Evolutionary conservation across 1,140 invertebrate genomes (phyloP), one percentile per base, ranked within the genome.

Genomic region (Megathymus violae): DNA sequence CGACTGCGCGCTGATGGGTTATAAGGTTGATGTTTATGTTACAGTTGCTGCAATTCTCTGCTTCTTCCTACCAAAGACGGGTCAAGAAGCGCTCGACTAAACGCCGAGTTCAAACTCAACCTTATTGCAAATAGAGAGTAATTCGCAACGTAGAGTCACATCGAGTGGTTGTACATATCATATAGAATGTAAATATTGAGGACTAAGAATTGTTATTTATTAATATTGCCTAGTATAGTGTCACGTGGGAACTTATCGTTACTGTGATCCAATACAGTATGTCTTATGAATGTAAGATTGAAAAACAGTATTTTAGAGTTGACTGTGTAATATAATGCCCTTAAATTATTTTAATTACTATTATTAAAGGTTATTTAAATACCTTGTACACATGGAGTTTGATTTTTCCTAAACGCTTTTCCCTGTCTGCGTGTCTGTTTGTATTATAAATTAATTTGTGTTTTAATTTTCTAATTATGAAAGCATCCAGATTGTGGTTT

Each of bases 11-110:
- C 14, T 14, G 0, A 6, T 15, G 9, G 6, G 6, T 31, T 48
- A 59, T 17, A 67, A 47, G 13, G 11, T 52, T 62, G 11, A 68
- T 67, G 72, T 72, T 74, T 60, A n/a, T 11, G 58, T 93, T 92
- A 56, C 88, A 95, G 94, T 92, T 68, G 94, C 94, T 84, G 94
- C 93, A 59, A 80, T 94, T 56, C 88, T 95, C 38, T 95, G 94
- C 76, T 92, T 94, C 75, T 85, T 94, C 72, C 82, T 95, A 67
- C 94, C 94, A 67, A 94, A 92, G 76, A 95, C 94, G 36, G 94
- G 94, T 44, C 92, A 93, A 75, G 94, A 94, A 75, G 94, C 94
- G 3, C 80, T 95, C 68, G 94, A 95, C 62, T 95, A 92, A 88
- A 73, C 41, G 16, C 51, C 63, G 50, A 63, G 59, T 71, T 64